A percentile compares a stretch with the other conserved stretches of the same genome.
Evolutionary conservation across 1,140 invertebrate genomes (phyloP).

Genomic region (Hydropsyche tenuis): DNA sequence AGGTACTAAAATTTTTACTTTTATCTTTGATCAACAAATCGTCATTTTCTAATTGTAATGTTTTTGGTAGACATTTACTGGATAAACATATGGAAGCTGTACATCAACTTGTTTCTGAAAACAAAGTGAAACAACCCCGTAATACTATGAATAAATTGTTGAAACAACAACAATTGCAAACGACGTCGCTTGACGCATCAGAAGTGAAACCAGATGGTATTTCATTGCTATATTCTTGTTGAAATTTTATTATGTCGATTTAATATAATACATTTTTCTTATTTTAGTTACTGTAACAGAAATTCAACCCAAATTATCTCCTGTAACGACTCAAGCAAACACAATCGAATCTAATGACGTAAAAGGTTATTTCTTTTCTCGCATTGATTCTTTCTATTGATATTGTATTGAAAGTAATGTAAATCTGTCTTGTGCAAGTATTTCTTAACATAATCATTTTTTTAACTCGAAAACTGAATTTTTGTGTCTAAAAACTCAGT

Average conservation of each 20-base stretch:
- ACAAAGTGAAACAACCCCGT: conserved; percentile 55
- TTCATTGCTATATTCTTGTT: not conserved
- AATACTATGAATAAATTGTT: conserved; percentile 63
- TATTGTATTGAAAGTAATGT: too few species aligned
- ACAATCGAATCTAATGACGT: not conserved
- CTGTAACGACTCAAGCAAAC: not conserved
- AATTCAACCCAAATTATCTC: not conserved
- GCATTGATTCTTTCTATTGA: not conserved
- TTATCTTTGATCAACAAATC: conserved; percentile 16
- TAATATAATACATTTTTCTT: not conserved
- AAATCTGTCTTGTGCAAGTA: too few species aligned
- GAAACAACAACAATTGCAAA: conserved; percentile 53
- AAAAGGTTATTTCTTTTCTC: not conserved
- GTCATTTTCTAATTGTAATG: not conserved
- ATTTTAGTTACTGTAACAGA: not conserved
- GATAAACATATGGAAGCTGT: conserved; percentile 57
- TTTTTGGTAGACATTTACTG: conserved; percentile 54
- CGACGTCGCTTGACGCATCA: not conserved
- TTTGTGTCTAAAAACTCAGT: too few species aligned
- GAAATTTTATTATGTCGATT: not conserved
- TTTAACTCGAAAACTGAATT: too few species aligned
- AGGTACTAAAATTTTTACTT: conserved; percentile 42
- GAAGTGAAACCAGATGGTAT: conserved; percentile 25
- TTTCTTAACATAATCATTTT: too few species aligned
- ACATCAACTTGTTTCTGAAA: conserved; percentile 58